These are phyloP conservation scores for Cephalopachus bancanus DNA, from an alignment of 2,797 vertebrate species.

Conservation along the genomic window DNA sequence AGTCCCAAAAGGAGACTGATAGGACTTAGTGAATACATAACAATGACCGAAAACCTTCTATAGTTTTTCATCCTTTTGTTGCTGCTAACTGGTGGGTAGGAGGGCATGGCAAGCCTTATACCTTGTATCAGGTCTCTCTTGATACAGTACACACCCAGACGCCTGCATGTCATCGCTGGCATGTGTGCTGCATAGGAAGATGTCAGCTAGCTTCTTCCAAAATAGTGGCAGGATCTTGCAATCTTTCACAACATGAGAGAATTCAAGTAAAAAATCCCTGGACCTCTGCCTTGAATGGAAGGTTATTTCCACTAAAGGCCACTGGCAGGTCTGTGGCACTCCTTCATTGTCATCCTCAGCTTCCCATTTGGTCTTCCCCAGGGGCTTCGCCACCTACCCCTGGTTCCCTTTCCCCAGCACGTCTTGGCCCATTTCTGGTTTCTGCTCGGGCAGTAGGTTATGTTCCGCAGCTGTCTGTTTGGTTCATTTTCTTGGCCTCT, in stretches of 20 bases:
- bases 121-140: background rate
- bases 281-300: background rate
- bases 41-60: background rate
- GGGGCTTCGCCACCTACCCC: background rate
- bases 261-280: background rate
- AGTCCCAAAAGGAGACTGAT: background rate
- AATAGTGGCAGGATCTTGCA: background rate
- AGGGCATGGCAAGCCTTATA: background rate
- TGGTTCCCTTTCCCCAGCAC: background rate
- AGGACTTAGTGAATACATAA: background rate
- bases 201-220: background rate
- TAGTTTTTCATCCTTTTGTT: background rate
- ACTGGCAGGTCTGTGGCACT: too few relatives aligned
- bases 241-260: background rate
- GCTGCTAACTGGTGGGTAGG: background rate
- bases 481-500: background rate
- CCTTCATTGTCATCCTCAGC: background rate
- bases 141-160: too few relatives aligned
- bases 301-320: background rate
- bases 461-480: background rate
- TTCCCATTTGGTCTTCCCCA: background rate
- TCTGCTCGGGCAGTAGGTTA: background rate
- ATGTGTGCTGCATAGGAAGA: background rate
- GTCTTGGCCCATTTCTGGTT: background rate
- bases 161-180: background rate